Evolutionary conservation across 1,140 invertebrate genomes (phyloP).

Genomic region (Drosophila varians): DNA sequence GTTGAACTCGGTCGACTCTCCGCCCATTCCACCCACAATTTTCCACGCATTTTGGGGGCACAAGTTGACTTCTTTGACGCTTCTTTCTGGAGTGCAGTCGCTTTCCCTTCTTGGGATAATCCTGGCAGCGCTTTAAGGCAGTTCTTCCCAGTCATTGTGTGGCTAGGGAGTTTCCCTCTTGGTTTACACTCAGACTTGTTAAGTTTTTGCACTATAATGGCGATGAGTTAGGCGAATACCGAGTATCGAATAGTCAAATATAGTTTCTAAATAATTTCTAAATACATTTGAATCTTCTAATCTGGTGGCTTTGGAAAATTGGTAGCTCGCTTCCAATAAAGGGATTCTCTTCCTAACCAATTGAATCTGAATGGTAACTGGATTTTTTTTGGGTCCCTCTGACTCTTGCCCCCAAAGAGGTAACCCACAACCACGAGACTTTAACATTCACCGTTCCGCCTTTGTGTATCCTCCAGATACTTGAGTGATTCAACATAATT

Average conservation of each 20-base stretch:
- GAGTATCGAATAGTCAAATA: no score
- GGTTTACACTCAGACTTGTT: neutral
- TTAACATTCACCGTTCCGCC: constrained; percentile 32
- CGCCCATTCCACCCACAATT: constrained; percentile 1
- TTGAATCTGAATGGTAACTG: no score
- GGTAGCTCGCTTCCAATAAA: neutral
- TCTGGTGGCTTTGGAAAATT: no score
- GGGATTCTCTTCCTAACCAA: neutral
- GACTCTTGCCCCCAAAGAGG: constrained; percentile 23
- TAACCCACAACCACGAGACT: constrained; percentile 1
- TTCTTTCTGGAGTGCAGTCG: neutral
- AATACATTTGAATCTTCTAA: no score
- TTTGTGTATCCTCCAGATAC: constrained; percentile 66
- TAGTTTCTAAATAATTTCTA: no score
- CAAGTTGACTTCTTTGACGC: constrained; percentile 33
- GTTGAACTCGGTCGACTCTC: constrained; percentile 44
- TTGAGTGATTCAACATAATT: constrained; percentile 78
- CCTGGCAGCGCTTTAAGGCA: neutral
- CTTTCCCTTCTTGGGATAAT: neutral
- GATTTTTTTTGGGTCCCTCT: neutral
- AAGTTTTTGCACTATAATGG: neutral
- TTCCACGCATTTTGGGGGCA: constrained; percentile 39
- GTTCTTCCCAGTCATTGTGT: constrained; percentile 53
- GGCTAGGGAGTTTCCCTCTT: constrained; percentile 16
- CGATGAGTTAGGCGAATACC: no score